These are phyloP conservation scores for Probaryconus sp. DNA, from an alignment of 1,140 invertebrate genomes.

Conservation along the genomic window DNA sequence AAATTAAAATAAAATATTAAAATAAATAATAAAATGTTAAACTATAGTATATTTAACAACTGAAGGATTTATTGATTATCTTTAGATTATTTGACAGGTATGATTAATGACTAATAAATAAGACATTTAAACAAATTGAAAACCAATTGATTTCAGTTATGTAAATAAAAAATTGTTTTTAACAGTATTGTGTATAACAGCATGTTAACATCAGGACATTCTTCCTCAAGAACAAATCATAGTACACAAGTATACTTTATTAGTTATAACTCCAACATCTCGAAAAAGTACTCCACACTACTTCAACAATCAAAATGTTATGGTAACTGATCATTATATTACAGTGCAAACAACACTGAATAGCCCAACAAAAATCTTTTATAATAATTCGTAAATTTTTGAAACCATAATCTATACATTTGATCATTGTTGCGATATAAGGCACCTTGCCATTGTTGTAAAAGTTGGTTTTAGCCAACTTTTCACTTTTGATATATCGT, in stretches of 20 bases:
- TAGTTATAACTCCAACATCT: constrained; percentile 65
- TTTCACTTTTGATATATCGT: constrained; percentile 69
- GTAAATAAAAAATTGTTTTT: too few species aligned
- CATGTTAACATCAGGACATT: constrained; percentile 63
- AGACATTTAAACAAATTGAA: too few species aligned
- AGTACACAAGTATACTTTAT: constrained; percentile 65
- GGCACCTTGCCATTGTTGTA: constrained; percentile 62
- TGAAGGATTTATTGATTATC: too few species aligned
- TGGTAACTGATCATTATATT: constrained; percentile 69
- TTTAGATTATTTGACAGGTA: too few species aligned
- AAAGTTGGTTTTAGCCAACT: constrained; percentile 53
- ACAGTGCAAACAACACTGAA: constrained; percentile 70
- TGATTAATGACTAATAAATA: too few species aligned
- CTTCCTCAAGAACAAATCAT: constrained; percentile 65
- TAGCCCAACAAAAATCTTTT: constrained; percentile 70
- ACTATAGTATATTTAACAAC: too few species aligned
- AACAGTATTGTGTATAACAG: too few species aligned
- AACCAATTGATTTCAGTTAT: too few species aligned
- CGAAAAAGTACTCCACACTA: constrained; percentile 68
- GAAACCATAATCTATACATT: constrained; percentile 67
- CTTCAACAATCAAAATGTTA: constrained; percentile 66
- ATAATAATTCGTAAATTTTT: constrained; percentile 71
- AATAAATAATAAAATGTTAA: too few species aligned
- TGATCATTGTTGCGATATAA: constrained; percentile 70
- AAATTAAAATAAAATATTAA: too few species aligned